phyloP scores from a whole-genome alignment of 2,888 invertebrate genomes.

The Rambutsinella grinnellia region DNA sequence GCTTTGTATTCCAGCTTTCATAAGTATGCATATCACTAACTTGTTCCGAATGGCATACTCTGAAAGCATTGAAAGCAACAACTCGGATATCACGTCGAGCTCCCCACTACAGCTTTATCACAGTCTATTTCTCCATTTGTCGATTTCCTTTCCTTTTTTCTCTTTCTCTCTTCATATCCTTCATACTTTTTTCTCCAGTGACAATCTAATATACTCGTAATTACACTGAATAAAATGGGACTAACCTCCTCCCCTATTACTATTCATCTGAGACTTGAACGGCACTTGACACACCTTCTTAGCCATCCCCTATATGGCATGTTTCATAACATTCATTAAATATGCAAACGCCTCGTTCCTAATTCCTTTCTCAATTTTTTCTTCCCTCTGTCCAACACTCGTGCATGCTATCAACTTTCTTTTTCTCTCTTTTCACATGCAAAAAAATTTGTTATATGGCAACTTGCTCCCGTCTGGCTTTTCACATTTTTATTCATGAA shows the following conservation, averaged over 20 bases:
- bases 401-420: background rate
- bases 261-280: background rate
- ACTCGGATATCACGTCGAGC: too few species aligned
- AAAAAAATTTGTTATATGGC: background rate
- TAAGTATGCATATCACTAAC: too few species aligned
- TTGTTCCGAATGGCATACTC: too few species aligned
- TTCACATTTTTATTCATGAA: background rate
- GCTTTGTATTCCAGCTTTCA: too few species aligned
- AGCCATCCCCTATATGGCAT: slow-evolving; percentile 12
- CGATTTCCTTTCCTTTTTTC: too few species aligned
- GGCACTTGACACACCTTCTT: slow-evolving; percentile 18
- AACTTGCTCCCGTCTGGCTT: background rate
- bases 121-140: too few species aligned
- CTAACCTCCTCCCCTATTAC: background rate
- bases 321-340: slow-evolving; percentile 14
- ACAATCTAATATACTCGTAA: background rate
- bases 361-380: background rate
- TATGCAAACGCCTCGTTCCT: slow-evolving; percentile 18
- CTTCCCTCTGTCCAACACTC: background rate
- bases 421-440: background rate
- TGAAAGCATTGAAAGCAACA: too few species aligned
- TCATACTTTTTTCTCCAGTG: background rate
- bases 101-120: too few species aligned
- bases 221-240: background rate
- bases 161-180: too few species aligned